phyloP scores from a whole-genome alignment of 64 coral and sea anemone genomes.

The Porites lutea region DNA sequence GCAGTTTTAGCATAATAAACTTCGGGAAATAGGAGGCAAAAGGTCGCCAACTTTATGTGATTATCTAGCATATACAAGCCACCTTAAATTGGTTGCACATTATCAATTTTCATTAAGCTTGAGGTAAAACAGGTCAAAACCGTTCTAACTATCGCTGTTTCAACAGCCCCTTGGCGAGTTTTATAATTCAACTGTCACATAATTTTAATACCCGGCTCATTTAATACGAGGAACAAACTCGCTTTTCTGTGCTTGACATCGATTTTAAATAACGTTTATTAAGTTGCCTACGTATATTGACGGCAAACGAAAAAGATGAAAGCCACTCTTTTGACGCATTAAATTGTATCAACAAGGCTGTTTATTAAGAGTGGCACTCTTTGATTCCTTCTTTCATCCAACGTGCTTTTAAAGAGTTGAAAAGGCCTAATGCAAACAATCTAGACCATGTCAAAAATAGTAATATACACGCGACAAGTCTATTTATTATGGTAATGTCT shows the following conservation, averaged over 20 bases:
- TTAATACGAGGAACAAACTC: background rate
- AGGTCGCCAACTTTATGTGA: no score
- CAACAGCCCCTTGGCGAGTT: no score
- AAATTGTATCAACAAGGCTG: background rate
- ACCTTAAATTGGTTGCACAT: no score
- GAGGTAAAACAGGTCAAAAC: no score
- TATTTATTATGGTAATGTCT: conserved; percentile 17
- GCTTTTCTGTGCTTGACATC: background rate
- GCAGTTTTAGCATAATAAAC: no score
- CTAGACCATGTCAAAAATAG: background rate
- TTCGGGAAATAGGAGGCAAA: no score
- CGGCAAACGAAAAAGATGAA: background rate
- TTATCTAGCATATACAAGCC: no score
- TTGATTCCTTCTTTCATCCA: conserved; percentile 12
- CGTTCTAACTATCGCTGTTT: no score
- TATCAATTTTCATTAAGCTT: no score
- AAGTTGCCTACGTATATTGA: background rate
- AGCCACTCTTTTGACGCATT: conserved; percentile 2
- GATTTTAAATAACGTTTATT: background rate
- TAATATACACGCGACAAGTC: background rate
- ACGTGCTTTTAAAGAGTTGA: conserved; percentile 16
- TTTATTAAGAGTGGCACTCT: background rate
- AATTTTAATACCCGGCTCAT: background rate
- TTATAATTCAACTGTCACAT: background rate
- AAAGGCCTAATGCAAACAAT: background rate